Conservation (phyloP, 2,113 vertebrate genomes). For the Rhabdornis inornatus region DNA sequence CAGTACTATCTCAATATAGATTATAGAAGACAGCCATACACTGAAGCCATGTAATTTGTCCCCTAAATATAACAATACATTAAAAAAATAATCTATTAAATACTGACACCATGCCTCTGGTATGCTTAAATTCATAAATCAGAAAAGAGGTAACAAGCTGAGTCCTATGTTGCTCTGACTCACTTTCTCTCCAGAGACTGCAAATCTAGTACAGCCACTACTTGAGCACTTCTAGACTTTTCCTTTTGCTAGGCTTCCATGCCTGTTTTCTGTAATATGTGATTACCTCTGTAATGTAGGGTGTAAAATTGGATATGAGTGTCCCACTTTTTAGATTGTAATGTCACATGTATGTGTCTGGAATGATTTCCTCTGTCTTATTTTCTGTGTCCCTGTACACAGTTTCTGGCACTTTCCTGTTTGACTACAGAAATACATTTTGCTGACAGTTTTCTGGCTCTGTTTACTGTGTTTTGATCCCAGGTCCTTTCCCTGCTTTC, state of each 20-base stretch:
- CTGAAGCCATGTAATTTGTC: not conserved
- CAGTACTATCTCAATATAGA: not conserved
- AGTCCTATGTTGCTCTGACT: not conserved
- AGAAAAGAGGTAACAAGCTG: not conserved
- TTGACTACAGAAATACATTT: not conserved
- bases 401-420: not conserved
- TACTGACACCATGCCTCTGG: not conserved
- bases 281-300: not conserved
- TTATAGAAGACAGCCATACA: not conserved
- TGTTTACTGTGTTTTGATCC: not conserved
- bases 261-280: not conserved
- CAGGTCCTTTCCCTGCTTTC: not conserved
- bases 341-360: not conserved
- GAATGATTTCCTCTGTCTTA: not conserved
- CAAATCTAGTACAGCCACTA: not conserved
- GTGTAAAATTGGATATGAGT: not conserved
- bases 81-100: not conserved
- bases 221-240: not conserved
- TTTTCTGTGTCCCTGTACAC: not conserved
- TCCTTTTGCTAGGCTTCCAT: not conserved
- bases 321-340: not conserved
- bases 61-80: not conserved
- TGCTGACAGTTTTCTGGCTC: conserved; percentile 14
- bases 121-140: not conserved
- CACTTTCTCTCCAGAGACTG: not conserved